A percentile compares a stretch with the other conserved stretches of the same genome.
These are phyloP conservation scores for Diuraphis noxia DNA, from an alignment of 1,140 invertebrate species.

Conservation along the genomic window DNA sequence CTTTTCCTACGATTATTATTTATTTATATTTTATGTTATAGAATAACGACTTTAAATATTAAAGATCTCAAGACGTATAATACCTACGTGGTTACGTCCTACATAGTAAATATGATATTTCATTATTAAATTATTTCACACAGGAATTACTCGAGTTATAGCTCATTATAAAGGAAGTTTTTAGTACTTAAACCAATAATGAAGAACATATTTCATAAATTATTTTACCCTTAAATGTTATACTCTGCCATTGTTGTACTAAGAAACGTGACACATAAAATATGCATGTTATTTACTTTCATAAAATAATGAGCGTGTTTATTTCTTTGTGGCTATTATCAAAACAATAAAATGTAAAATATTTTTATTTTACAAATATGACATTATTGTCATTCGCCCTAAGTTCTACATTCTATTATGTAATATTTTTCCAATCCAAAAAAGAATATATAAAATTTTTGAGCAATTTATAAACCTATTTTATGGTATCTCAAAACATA, in stretches of 20 bases:
- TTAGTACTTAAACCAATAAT: not conserved
- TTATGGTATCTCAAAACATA: not conserved
- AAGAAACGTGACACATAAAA: not conserved
- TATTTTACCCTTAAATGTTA: conserved; percentile 15
- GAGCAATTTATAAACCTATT: not conserved
- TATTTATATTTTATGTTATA: not conserved
- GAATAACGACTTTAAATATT: not conserved
- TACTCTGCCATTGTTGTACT: not conserved
- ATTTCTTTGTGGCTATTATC: not conserved
- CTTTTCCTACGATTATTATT: not conserved
- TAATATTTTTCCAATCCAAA: not conserved
- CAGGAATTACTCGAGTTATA: not conserved
- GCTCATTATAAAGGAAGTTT: not conserved
- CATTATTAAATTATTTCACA: not conserved
- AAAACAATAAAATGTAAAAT: not conserved
- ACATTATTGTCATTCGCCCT: not conserved
- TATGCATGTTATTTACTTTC: conserved; percentile 2
- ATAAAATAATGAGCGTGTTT: not conserved
- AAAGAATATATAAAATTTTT: not conserved
- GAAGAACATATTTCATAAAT: not conserved
- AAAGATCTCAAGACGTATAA: not conserved
- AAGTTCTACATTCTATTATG: not conserved
- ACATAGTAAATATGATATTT: not conserved
- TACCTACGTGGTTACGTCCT: not conserved
- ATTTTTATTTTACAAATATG: not conserved